These are phyloP conservation scores for Ctenodactylus gundi DNA, from an alignment of 2,113 vertebrate genomes.

Conservation along the genomic window DNA sequence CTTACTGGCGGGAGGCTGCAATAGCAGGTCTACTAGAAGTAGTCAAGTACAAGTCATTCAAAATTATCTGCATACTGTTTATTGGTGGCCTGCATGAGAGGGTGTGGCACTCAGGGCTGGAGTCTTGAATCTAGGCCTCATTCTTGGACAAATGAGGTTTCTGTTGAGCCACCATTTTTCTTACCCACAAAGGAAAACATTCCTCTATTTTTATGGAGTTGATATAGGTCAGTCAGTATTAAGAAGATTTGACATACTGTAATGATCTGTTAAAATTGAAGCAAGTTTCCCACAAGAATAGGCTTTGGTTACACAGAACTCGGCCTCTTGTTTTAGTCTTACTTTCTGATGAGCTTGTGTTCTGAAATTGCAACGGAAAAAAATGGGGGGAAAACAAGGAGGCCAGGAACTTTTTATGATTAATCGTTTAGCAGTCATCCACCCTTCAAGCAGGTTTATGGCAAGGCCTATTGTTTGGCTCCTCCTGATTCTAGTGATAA, in stretches of 20 bases:
- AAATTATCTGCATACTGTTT: background rate
- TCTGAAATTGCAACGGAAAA: background rate
- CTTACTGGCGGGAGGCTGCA: background rate
- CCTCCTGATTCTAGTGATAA: background rate
- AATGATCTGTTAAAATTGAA: background rate
- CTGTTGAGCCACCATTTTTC: background rate
- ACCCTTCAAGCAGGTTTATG: background rate
- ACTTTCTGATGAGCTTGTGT: background rate
- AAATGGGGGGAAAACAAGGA: background rate
- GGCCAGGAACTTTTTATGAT: background rate
- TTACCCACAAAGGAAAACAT: constrained; percentile 18
- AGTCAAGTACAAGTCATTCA: background rate
- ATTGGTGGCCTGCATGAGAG: background rate
- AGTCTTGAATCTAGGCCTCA: background rate
- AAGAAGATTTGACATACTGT: background rate
- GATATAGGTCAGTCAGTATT: background rate
- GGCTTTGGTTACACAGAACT: constrained; percentile 26
- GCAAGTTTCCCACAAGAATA: background rate
- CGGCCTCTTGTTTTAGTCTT: background rate
- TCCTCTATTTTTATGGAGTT: background rate
- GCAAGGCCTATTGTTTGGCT: background rate
- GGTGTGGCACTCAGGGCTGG: background rate
- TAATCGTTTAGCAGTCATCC: background rate
- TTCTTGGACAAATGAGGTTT: background rate
- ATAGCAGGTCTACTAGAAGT: background rate